Base-by-base conservation (phyloP, 1,140 invertebrate genomes). In the Metopolophium dirhodum region DNA sequence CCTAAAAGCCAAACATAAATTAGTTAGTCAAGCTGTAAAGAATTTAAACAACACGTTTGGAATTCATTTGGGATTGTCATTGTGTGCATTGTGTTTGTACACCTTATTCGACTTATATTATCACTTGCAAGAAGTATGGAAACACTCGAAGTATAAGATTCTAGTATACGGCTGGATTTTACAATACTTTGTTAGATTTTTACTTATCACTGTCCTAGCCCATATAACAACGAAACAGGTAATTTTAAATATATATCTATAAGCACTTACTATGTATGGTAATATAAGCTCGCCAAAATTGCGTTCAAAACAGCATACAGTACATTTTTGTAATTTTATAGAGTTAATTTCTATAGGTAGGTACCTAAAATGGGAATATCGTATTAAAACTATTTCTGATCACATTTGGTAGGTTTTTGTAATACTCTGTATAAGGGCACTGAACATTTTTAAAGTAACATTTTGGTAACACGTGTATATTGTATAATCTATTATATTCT, bases 181-280 rank as follows among this genome's bases (percentile, higher is more conserved):
- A 82, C 90, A 91, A 37, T 91, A 91, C 45, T 23, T 77, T 8
- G 37, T 83, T 35, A 11, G 90, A 82, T 91, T 91, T 83, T 20
- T n/a, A 37, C 11, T 35, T 23, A 47, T 91, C 26, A 77, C 68
- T 23, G n/a, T 91, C n/a, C 2, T 91, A 3, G 68, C 90, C 14
- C 90, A 91, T 37, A 2, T 51, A 35, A 91, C 90, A 35, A 82
- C 90, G 2, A 82, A 91, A 54, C 49, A 89, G 87, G 87, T 89
- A 89, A 54, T 57, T 35, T 89, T 37, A 23, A 54, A 49, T 26
- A 47, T 49, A n/a, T 86, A 47, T 47, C 9, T 8, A 85, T 37
- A 85, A 23, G 7, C 23, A 61, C 11, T 0, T 61, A 14, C 7
- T 61, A 30, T 30, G 2, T 9, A 26, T 57, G 8, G 23, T 57